phyloP scores from a whole-genome alignment of 2,888 invertebrate genomes.

The Cybosia mesomella region DNA sequence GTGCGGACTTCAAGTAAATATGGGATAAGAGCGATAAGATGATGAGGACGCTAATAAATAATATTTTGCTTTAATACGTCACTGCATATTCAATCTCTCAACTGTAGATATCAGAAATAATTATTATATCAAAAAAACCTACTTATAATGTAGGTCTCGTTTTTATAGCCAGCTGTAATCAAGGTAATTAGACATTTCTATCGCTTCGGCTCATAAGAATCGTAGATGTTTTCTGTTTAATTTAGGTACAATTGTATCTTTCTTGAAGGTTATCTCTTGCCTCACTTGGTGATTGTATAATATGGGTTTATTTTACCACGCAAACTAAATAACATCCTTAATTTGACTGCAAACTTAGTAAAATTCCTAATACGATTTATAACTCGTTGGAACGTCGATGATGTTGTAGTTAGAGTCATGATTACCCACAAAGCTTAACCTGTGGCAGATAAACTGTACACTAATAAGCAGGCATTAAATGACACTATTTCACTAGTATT shows the following conservation, averaged over 20 bases:
- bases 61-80: not conserved
- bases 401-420: not conserved
- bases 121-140: not conserved
- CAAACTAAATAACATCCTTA: not conserved
- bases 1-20: not conserved
- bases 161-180: slow-evolving; percentile 5
- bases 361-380: not conserved
- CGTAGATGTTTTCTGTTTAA: not conserved
- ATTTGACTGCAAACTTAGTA: not conserved
- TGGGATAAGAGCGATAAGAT: not conserved
- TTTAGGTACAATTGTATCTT: not conserved
- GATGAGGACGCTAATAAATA: not conserved
- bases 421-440: not conserved
- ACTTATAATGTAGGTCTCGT: not conserved
- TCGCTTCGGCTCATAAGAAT: not conserved
- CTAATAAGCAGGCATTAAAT: not conserved
- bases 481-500: too few relatives aligned
- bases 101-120: slow-evolving; percentile 2
- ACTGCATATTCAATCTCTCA: too few relatives aligned
- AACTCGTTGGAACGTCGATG: not conserved
- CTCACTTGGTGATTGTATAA: not conserved
- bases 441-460: not conserved
- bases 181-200: slow-evolving; percentile 6
- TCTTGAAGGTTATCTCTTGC: not conserved
- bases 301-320: not conserved